Evolutionary conservation across 2,113 vertebrate genomes (phyloP).

Genomic region (Petromus typicus): DNA sequence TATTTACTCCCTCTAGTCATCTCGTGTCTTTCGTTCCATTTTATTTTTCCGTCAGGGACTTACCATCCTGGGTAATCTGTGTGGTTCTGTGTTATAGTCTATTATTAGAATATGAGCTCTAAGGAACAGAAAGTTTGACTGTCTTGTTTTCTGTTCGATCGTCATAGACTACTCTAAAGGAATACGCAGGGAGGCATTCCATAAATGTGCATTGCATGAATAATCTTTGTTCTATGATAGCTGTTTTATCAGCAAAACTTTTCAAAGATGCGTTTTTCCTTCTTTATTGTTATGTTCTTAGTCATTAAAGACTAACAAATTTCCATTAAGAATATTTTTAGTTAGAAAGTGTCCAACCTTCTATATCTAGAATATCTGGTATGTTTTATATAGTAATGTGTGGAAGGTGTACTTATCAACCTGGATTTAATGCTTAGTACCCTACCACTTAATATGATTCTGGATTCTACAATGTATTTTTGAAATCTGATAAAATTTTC

Average conservation of each 20-base stretch:
- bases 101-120: background rate
- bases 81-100: background rate
- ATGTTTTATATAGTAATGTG: background rate
- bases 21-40: background rate
- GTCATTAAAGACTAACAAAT: background rate
- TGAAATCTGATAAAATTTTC: conserved; percentile 21
- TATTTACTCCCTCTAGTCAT: background rate
- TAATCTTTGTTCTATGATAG: background rate
- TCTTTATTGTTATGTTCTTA: background rate
- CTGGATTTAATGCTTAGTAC: background rate
- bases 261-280: background rate
- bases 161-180: background rate
- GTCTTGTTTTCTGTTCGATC: background rate
- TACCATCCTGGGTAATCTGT: background rate
- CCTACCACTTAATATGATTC: background rate
- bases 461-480: background rate
- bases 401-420: background rate
- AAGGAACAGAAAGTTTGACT: background rate
- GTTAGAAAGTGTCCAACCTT: background rate
- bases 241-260: background rate
- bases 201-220: background rate
- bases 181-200: background rate
- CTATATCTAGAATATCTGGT: background rate
- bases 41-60: background rate
- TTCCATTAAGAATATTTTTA: background rate